Evolutionary conservation across 2,797 vertebrate genomes (phyloP).

Genomic region (Enteromius viviparus): DNA sequence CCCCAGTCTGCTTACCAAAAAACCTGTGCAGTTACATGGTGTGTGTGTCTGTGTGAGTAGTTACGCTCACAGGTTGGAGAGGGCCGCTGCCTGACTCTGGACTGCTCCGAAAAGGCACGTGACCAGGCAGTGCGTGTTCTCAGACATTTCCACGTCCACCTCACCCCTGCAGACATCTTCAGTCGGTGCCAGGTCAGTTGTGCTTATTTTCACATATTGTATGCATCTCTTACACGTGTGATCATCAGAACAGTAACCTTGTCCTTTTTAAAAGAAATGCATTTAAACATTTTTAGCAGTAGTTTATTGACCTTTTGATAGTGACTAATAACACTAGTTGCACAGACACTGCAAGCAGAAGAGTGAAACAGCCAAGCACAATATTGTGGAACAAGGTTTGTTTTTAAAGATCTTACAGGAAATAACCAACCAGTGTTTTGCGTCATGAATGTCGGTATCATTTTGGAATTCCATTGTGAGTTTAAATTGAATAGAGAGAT

Average conservation of each 20-base stretch:
- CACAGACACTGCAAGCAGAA: neutral
- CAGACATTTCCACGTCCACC: slow-evolving; percentile 81
- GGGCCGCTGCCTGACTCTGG: slow-evolving; percentile 82
- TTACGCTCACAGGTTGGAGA: slow-evolving; percentile 86
- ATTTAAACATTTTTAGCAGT: neutral
- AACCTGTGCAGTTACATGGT: neutral
- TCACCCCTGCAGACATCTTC: slow-evolving; percentile 81
- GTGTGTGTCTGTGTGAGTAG: slow-evolving; percentile 64
- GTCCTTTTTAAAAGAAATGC: slow-evolving; percentile 10
- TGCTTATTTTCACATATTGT: neutral
- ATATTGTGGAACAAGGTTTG: neutral
- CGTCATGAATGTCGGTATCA: neutral
- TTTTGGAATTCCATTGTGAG: neutral
- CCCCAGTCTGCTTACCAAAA: slow-evolving; percentile 1
- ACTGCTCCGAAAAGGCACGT: slow-evolving; percentile 83
- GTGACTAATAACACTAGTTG: neutral
- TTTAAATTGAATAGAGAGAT: neutral
- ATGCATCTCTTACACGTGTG: neutral
- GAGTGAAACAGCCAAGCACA: neutral
- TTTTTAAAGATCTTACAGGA: slow-evolving; percentile 7
- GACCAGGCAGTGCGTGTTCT: slow-evolving; percentile 85
- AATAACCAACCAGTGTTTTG: neutral
- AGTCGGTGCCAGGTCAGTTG: slow-evolving; percentile 88
- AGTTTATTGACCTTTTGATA: neutral
- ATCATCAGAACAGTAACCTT: slow-evolving; percentile 14